Base-by-base conservation (phyloP, 2,888 invertebrate species). In the Leucophora obtusa region DNA sequence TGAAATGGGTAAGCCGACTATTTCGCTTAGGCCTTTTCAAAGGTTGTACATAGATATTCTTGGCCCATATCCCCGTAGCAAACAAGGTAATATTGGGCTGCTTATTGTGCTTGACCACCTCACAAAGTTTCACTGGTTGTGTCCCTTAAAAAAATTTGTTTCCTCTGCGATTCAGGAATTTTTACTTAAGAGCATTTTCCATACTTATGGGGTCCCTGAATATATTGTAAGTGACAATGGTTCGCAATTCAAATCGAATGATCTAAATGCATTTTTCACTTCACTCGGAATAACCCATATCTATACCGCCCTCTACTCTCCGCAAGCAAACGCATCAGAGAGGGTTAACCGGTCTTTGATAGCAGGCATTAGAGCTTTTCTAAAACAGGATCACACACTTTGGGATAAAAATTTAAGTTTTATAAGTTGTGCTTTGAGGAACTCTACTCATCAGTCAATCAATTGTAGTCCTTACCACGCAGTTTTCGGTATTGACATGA, bases 101-200 rank as follows among this genome's bases (percentile, higher is more conserved):
- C 8, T 68, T 1, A 62, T 71, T 10, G 60, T 71, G 1, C 11
- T 73, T 2, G 75, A 75, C 8, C 43, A 69, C 17, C 18, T 62
- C 1, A 69, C 38, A 2, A 75, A 69, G 9, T 75, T 54, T 38
- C 53, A 66, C 21, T 74, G 65, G 66, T 14, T 74, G 11, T 51
- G 60, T 11, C 66, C 74, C 0, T 21, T 66, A 1, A 9, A 17
- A 1, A 69, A 69, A 18, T 69, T 69, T 38, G 43, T 58, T 0
- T 10, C 69, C 1, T 9, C 11, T 4, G 1, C 0, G 0, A 66
- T 66, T 3, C 66, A 66, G 14, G n/a, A 66, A 0, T 62, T 24
- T 14, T 11, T 62, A 0, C 4, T 24, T 3, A 50, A 47, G 10
- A 1, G 21, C 11, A 62, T 62, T 10, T 62, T 62, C 14, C 62